phyloP scores from a whole-genome alignment of 2,113 vertebrate species.

The Trochalopteron elliotii region DNA sequence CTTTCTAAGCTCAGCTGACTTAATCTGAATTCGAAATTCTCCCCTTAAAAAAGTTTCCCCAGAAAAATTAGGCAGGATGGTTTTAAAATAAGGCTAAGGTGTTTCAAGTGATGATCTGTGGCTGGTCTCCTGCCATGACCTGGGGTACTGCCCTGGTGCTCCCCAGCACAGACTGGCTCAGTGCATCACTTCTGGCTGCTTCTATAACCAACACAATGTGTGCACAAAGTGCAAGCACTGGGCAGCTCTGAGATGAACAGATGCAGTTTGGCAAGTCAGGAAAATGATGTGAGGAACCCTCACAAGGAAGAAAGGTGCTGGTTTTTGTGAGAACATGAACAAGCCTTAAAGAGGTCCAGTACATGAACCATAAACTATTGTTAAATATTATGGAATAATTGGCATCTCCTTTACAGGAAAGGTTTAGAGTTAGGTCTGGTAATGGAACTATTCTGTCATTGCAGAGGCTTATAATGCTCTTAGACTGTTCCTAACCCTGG shows the following conservation, averaged over 20 bases:
- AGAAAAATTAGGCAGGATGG: neutral
- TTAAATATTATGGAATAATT: neutral
- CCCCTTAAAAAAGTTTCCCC: neutral
- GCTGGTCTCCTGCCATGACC: neutral
- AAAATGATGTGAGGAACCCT: neutral
- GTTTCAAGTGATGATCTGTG: neutral
- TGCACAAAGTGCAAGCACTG: neutral
- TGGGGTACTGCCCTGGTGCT: neutral
- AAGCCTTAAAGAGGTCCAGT: neutral
- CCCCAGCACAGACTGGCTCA: neutral
- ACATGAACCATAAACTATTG: neutral
- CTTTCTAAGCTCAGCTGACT: neutral
- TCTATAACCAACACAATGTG: neutral
- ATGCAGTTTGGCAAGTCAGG: neutral
- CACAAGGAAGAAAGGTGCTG: neutral
- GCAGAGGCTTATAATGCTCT: neutral
- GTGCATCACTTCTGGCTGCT: neutral
- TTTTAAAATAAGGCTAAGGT: neutral
- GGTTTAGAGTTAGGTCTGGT: neutral
- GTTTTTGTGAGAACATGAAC: neutral
- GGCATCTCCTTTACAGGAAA: neutral
- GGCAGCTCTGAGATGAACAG: neutral
- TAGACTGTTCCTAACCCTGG: neutral
- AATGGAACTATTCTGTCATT: neutral
- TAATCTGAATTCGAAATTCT: neutral